Percentiles rank a stretch among this genome's conserved stretches.
Evolutionary conservation across 2,113 vertebrate species (phyloP).

Genomic region (Corythaeola cristata): DNA sequence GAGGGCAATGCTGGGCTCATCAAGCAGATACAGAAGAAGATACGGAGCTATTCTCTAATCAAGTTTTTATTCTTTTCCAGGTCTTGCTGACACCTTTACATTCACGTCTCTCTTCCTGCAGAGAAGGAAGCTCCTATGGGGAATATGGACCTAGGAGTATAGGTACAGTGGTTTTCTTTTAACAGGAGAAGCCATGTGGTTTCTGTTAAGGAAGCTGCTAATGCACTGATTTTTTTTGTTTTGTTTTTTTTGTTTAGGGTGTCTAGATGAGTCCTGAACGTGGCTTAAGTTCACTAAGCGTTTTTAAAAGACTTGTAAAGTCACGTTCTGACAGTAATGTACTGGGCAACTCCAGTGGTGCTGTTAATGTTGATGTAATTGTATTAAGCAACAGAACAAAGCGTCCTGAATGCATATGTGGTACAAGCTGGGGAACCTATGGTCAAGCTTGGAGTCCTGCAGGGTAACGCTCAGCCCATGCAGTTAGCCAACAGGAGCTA

Average conservation of each 20-base stretch:
- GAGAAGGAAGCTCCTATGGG: neutral
- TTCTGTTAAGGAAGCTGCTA: neutral
- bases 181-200: neutral
- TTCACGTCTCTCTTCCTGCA: neutral
- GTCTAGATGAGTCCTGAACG: neutral
- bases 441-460: too few species aligned
- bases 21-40: neutral
- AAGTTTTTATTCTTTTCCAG: neutral
- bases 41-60: neutral
- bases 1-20: neutral
- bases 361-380: neutral
- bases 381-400: neutral
- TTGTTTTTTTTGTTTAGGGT: too few species aligned
- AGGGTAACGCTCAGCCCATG: too few species aligned
- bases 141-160: neutral
- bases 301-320: neutral
- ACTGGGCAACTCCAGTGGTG: neutral
- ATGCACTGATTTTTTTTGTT: neutral
- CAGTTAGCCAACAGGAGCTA: neutral
- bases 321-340: neutral
- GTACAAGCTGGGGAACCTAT: too few species aligned
- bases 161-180: neutral
- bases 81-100: neutral
- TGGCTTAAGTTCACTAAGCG: neutral
- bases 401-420: neutral